Base-by-base conservation (phyloP, 2,797 vertebrate genomes). In the Sebastes diploproa region DNA sequence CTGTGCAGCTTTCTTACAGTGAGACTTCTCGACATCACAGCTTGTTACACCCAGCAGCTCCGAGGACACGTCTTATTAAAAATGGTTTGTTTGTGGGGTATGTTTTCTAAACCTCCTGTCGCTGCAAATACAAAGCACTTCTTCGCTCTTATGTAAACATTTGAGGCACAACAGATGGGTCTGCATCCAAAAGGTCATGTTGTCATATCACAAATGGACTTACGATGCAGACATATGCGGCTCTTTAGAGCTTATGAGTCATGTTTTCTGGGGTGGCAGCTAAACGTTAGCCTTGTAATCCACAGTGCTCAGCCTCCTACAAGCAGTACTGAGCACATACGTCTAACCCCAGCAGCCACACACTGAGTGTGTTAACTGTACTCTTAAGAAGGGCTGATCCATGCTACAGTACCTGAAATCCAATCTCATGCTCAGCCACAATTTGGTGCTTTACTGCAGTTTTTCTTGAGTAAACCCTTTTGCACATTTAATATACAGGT, bases 321-420 rank as follows among this genome's bases (percentile, higher is more conserved):
- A 87, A 78, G 83, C 84, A 70, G 66, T 72, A 86, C 85, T 93
- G 87, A 91, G 92, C 93, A 92, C 91, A 93, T 91, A 95, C 94
- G 77, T 91, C 91, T 88, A 81, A 77, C 90, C 94, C 59, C 42
- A 64, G 36, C 69, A 88, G 91, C 91, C 93, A 93, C 96, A 96
- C 94, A 96, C 95, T 89, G 95, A 95, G 93, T 95, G 95, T 88
- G 93, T 96, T 96, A 97, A 95, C 95, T 94, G 95, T 95, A 95
- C 95, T 94, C 95, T 94, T 93, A 94, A 94, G 90, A 75, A 92
- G 94, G 88, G 91, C 95, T 95, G 95, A 95, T 94, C 91, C 92
- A 78, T 84, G 91, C 88, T 95, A 95, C 95, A 95, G 95, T 94
- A 95, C 94, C 94, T 96, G 96, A 95, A 92, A 94, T 93, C 92